Conservation (phyloP, 2,888 invertebrate genomes). For the Dendrolimus pini region DNA sequence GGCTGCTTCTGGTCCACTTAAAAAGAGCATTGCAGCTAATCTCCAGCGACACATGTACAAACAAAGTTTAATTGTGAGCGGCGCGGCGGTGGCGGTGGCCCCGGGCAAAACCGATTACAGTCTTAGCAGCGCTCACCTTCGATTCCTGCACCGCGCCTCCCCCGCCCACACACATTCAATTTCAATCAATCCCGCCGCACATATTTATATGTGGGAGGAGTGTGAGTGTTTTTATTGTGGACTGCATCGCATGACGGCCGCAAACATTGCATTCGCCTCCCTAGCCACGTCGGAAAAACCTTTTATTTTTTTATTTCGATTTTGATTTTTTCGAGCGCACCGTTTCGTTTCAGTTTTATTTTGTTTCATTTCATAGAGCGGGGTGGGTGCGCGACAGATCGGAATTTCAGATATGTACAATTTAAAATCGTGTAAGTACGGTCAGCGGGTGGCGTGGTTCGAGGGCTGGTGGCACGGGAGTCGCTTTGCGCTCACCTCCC, state of each 20-base stretch:
- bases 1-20: constrained; percentile 65
- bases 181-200: constrained; percentile 73
- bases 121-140: constrained; percentile 73
- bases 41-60: constrained; percentile 75
- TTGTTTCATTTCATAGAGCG: constrained; percentile 76
- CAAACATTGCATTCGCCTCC: constrained; percentile 72
- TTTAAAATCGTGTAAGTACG: constrained; percentile 77
- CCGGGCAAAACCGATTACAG: constrained; percentile 74
- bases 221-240: constrained; percentile 70
- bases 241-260: constrained; percentile 72
- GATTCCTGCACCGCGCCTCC: constrained; percentile 46
- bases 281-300: constrained; percentile 56
- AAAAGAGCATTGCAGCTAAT: constrained; percentile 74
- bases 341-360: constrained; percentile 70
- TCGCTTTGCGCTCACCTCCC: constrained; percentile 41
- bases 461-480: constrained; percentile 35
- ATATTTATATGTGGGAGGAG: constrained; percentile 69
- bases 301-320: constrained; percentile 75
- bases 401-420: constrained; percentile 78
- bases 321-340: constrained; percentile 72
- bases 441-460: constrained; percentile 50
- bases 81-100: constrained; percentile 39
- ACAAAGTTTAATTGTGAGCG: constrained; percentile 76
- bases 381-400: constrained; percentile 75
- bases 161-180: constrained; percentile 69